Evolutionary conservation across 2,888 invertebrate species (phyloP), one percentile per base, ranked within the genome.

Genomic region (Bombylius discolor): DNA sequence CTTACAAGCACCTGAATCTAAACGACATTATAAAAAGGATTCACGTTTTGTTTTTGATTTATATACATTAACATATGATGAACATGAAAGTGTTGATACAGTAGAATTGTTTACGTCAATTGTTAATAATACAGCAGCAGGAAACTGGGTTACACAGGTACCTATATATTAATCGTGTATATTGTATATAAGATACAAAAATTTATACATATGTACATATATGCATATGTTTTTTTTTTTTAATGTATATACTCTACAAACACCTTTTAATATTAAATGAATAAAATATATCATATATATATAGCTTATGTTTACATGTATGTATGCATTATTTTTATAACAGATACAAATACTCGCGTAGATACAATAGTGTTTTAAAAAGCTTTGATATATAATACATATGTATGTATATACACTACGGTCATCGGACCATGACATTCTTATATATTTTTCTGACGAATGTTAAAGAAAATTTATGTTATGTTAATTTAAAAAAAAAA

Each of bases 21-120:
- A 83, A 72, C 80, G 88, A 66, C 89, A 89, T 75, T 90, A 90
- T 71, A 90, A 90, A 76, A 89, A 90, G 75, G 90, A 90, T 69
- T 87, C 88, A 49, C 77, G 87, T 64, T 90, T 88, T 75, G 81
- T 90, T 59, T 77, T 84, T 67, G 89, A 90, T 77, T 79, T 91
- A 60, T 90, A 90, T 68, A 90, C 89, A 52, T 81, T 91, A 65
- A 89, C 89, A 52, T 90, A 89, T 70, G 87, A 87, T 71, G 85
- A 87, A 67, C 83, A 87, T 66, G 89, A 89, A 73, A 84, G 83
- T 51, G 77, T 86, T 63, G 85, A 86, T 68, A 83, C 83, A 66
- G 76, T 85, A 64, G 83, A 82, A 67, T 80, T 83, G 47, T 67
- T 67, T 56, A 67, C 66, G 50, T 67, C 67, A 52, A 67, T 67